phyloP scores from a whole-genome alignment of 2,888 invertebrate genomes.

The Sphaerophoria taeniata region DNA sequence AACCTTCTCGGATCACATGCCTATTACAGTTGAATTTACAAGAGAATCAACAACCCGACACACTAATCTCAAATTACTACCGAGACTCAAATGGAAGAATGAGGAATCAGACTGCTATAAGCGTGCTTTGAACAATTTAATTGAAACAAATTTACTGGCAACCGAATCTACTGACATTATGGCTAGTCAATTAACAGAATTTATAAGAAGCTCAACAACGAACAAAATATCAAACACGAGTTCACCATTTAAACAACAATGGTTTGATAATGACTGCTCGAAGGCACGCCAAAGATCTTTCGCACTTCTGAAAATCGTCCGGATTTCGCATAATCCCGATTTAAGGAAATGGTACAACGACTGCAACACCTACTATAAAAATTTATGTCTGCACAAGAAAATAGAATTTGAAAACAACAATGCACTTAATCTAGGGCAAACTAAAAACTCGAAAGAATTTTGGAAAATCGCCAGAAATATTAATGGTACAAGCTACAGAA shows the following conservation, averaged over 20 bases:
- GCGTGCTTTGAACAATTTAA: slow-evolving; percentile 5
- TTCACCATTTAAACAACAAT: background rate
- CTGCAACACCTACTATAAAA: background rate
- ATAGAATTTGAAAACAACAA: too few species aligned
- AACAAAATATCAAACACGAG: too few species aligned
- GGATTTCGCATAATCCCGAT: background rate
- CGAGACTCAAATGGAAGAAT: slow-evolving; percentile 2
- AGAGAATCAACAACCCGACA: slow-evolving; percentile 1
- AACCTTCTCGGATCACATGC: slow-evolving; percentile 12
- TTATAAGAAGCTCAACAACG: background rate
- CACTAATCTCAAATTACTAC: slow-evolving; percentile 2
- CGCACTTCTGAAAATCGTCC: background rate
- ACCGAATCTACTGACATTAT: slow-evolving; percentile 4
- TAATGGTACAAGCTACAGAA: too few species aligned
- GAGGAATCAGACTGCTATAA: slow-evolving; percentile 11
- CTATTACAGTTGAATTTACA: slow-evolving; percentile 3
- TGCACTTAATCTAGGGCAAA: too few species aligned
- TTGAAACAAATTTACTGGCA: slow-evolving; percentile 16
- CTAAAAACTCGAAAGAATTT: too few species aligned
- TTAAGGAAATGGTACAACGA: background rate
- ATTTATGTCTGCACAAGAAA: background rate
- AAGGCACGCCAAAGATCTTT: slow-evolving; percentile 14
- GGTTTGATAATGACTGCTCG: slow-evolving; percentile 1
- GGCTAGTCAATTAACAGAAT: slow-evolving; percentile 3
- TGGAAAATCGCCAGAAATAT: too few species aligned